Conservation (phyloP, 2,888 invertebrate species). For the Stegophylla sp. region DNA sequence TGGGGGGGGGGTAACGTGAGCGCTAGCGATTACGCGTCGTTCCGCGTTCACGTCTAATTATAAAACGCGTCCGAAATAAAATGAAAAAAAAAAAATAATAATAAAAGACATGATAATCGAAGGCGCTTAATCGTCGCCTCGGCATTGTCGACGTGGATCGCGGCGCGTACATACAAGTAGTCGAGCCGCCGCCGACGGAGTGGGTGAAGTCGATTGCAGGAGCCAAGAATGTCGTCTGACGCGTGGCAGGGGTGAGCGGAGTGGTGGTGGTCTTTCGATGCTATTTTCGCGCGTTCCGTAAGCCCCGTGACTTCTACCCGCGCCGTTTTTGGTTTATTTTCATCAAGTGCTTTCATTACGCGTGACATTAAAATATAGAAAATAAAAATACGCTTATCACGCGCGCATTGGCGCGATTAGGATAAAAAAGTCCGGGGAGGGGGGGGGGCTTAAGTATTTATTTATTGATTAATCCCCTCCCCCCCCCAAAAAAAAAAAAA, state of each 20-base stretch:
- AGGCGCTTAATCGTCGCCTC: slow-evolving; percentile 8
- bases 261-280: not conserved
- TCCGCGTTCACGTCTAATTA: slow-evolving; percentile 40
- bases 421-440: too few species aligned
- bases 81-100: not conserved
- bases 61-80: slow-evolving; percentile 30
- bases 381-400: too few species aligned
- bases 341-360: too few species aligned
- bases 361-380: too few species aligned
- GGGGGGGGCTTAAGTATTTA: too few species aligned
- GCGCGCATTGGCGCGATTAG: too few species aligned
- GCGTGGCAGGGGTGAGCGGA: too few species aligned
- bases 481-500: too few species aligned
- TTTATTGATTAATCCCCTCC: too few species aligned
- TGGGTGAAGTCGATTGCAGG: not conserved
- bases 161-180: too few species aligned
- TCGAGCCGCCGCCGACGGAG: not conserved
- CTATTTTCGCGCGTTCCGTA: slow-evolving; percentile 3
- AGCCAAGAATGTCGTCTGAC: not conserved
- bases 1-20: not conserved
- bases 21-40: not conserved
- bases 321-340: too few species aligned
- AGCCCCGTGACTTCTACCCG: not conserved
- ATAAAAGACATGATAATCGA: slow-evolving; percentile 47
- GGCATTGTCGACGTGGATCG: not conserved